Conservation (phyloP, 1,140 invertebrate genomes). For the Aphis craccivora region DNA sequence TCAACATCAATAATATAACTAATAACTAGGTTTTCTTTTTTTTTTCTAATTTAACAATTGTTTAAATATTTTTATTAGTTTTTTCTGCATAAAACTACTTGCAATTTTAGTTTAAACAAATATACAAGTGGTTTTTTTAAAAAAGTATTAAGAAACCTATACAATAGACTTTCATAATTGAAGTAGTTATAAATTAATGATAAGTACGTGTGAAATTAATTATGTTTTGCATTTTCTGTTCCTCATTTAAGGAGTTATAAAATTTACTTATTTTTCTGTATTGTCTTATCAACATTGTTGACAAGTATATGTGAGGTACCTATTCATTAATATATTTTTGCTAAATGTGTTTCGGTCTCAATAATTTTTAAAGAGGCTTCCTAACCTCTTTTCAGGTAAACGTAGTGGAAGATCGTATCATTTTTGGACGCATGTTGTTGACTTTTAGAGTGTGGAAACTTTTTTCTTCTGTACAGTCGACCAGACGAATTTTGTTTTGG, state of each 20-base stretch:
- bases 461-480: constrained; percentile 32
- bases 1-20: background rate
- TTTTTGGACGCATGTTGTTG: constrained; percentile 19
- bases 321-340: background rate
- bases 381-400: background rate
- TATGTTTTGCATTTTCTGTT: background rate
- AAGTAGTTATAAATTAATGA: background rate
- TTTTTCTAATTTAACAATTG: too few relatives aligned
- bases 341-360: background rate
- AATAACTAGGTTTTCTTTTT: background rate
- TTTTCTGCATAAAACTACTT: background rate
- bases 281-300: background rate
- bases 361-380: background rate
- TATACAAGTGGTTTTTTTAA: background rate
- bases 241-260: background rate
- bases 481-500: background rate
- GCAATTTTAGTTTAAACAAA: background rate
- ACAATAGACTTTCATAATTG: too few relatives aligned
- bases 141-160: background rate
- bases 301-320: background rate
- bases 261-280: background rate
- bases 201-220: too few relatives aligned
- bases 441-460: constrained; percentile 47
- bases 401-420: constrained; percentile 23
- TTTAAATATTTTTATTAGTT: background rate